Base-by-base conservation (phyloP, 2,113 vertebrate genomes). In the Amblyopsis rosae region DNA sequence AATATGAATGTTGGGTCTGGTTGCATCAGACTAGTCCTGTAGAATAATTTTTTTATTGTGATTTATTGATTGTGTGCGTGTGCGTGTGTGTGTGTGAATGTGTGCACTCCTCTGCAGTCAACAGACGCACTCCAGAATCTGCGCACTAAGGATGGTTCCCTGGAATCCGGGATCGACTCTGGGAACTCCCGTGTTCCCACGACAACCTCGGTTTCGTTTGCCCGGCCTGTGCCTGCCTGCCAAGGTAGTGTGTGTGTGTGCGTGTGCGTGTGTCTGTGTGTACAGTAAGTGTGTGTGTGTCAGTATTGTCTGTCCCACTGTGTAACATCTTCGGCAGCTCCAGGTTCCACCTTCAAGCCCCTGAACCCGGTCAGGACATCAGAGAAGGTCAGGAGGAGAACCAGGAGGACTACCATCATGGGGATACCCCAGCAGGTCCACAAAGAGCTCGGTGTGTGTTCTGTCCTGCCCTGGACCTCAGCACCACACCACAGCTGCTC, bases 321-420 rank as follows among this genome's bases (percentile, higher is more conserved):
- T 41, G 6, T 66, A 10, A 12, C 32, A 51, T 46, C n/a, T 46
- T 16, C 59, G 16, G 15, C 3, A n/a, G 69, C 13, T 8, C 55
- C 55, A 99, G 96, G 96, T 79, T 98, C 96, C 13, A 98, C 96
- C 65, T 99, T 98, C 87, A 94, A 96, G 80, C 96, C 97, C 0
- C 92, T 96, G 73, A 94, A 95, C 67, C 93, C 95, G 70, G 88
- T 94, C 57, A 95, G 94, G 80, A 93, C 71, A 72, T n/a, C 80
- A 6, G 92, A 93, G 3, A 90, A 93, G 88, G 0, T 83, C 90
- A 83, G 87, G 67, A 95, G 93, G 78, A 91, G 94, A 45, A 93
- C 77, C 78, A 93, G 97, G 83, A 93, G 98, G 70, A 98, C 96
- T 0, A 99, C 96, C 0, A 97, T 98, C 77, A 94, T 98, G 93